Conservation (phyloP, 2,113 vertebrate genomes). For the Hyaena hyaena region DNA sequence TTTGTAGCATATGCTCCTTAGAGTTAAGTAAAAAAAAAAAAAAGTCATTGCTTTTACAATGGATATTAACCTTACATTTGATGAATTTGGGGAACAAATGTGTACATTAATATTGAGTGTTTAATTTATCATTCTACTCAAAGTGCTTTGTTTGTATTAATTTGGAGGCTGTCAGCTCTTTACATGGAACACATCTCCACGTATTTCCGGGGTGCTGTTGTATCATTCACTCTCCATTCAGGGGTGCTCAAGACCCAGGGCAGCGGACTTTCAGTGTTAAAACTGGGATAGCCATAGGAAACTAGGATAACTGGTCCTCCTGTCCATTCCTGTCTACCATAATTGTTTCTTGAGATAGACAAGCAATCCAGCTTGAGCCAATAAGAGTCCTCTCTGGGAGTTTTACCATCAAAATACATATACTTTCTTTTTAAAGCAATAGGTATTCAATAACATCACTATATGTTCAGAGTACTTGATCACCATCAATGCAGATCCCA, state of each 20-base stretch:
- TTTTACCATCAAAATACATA: not conserved
- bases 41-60: not conserved
- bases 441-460: not conserved
- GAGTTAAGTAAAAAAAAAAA: not conserved
- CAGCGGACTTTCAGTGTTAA: not conserved
- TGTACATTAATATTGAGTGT: not conserved
- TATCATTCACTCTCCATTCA: not conserved
- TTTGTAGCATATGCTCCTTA: not conserved
- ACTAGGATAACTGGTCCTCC: no score
- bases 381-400: not conserved
- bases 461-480: not conserved
- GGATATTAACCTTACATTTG: not conserved
- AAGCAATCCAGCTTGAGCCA: not conserved
- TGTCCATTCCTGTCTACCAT: not conserved
- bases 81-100: not conserved
- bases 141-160: not conserved
- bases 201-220: not conserved
- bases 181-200: not conserved
- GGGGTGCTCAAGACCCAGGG: not conserved
- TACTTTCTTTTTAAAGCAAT: not conserved
- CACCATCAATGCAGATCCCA: not conserved
- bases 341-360: not conserved
- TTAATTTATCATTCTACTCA: not conserved
- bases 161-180: not conserved
- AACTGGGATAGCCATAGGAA: not conserved